Base-by-base conservation (phyloP, 2,113 vertebrate species). In the human region DNA sequence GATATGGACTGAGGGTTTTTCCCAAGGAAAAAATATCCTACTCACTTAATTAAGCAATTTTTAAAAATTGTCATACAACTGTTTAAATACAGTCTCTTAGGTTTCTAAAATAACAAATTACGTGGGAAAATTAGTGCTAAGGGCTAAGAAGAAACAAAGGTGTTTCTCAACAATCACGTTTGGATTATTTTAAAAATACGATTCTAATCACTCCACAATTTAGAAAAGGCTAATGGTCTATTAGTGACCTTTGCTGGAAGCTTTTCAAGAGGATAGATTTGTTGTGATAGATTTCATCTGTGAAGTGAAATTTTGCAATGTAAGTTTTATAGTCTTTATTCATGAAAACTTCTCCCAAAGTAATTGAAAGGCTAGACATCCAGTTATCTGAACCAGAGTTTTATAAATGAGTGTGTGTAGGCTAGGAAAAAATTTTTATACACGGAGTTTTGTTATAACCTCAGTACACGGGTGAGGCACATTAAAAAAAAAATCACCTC, bases 31-130 rank as follows among this genome's bases (percentile, higher is more conserved):
- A 94, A 95, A 89, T 81, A 84, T 94, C 43, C 81, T 96, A 20
- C 66, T 90, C 90, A 92, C 32, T 97, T 97, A 97, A 98, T 98
- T 97, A 96, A 95, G 94, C 78, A 96, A 94, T 73, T 97, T 97
- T 86, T 22, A 85, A 91, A 94, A 82, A 95, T 93, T 92, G 88
- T 94, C 88, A 43, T 93, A 83, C 5, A 61, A 84, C 32, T 91
- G 55, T 98, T 97, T 96, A 96, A 97, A 95, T 82, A 96, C 23
- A 55, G 83, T 97, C 94, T 97, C 85, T 70, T 3, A 3, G 89
- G 90, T 14, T 86, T 97, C 96, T 89, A 72, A 96, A 90, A 96
- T 89, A 89, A 94, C 87, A 96, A 95, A 98, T 96, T 96, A 92
- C 59, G 87, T 32, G 12, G 38, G 48, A 22, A 94, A 96, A 96